Conservation (phyloP, 2,113 vertebrate genomes). For the Sprattus sprattus region DNA sequence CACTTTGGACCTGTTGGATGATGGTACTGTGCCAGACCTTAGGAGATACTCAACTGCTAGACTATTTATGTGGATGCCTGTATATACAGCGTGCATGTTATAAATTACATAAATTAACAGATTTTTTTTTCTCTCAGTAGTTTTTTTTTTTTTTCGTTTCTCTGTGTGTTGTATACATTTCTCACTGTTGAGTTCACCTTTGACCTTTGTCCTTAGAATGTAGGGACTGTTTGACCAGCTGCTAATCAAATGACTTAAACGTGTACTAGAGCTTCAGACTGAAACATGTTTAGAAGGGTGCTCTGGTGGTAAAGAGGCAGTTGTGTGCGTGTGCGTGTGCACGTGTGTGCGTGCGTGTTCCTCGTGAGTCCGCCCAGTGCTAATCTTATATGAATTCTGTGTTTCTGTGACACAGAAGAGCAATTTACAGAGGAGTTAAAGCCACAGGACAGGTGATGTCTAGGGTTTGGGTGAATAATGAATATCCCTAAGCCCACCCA, state of each 20-base stretch:
- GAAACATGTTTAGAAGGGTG: neutral
- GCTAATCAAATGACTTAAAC: neutral
- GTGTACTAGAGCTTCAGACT: neutral
- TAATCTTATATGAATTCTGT: too few species aligned
- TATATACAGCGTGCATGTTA: neutral
- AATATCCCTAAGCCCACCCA: neutral
- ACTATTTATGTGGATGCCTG: neutral
- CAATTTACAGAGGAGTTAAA: too few species aligned
- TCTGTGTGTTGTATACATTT: slow-evolving; percentile 3
- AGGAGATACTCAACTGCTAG: neutral
- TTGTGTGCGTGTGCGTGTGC: too few species aligned
- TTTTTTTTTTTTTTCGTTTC: neutral
- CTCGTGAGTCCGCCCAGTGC: too few species aligned
- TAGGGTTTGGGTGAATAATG: neutral
- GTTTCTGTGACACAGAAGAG: too few species aligned
- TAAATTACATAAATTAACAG: neutral
- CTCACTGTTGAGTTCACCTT: neutral
- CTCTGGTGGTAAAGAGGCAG: neutral
- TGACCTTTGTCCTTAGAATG: neutral
- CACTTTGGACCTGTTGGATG: neutral
- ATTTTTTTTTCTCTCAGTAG: neutral
- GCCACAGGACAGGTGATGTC: too few species aligned
- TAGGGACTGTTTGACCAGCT: neutral
- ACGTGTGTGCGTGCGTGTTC: too few species aligned
- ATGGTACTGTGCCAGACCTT: neutral